Base-by-base conservation (phyloP, 1,140 invertebrate genomes). In the Drosophila eugracilis region DNA sequence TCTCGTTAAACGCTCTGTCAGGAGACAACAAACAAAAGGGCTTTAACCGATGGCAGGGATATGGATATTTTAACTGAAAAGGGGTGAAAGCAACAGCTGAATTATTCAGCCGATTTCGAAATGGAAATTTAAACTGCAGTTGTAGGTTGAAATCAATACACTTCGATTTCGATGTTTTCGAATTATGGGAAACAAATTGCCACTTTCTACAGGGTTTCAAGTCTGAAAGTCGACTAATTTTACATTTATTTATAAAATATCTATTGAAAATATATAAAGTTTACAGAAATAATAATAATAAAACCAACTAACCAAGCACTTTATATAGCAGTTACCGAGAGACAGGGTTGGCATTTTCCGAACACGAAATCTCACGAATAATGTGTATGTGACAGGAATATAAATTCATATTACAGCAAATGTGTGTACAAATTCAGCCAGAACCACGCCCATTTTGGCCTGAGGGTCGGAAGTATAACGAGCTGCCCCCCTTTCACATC, bases 1-100 rank as follows among this genome's bases (percentile, higher is more conserved):
- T 66, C 45, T 59, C 55, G 81, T 85, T 81, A 86, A 76, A 85
- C 74, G 63, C 62, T 75, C 58, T 59, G 81, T 48, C 71, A 53
- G 48, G 30, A 45, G 32, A 75, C 34, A 30, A 39, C 17, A 49
- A 59, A 30, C 41, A 53, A 80, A 84, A 86, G 70, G 77, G 81
- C 73, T 86, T 76, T 55, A 57, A 58, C 71, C 65, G 17, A 57
- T 67, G 49, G 41, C 42, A 50, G 55, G 44, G 37, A 58, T 73
- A 66, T 67, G 22, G 30, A 47, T 67, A 69, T 74, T 57, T 44
- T 19, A 7, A n/a, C 24, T 42, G 36, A 41, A 42, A 42, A 19
- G 15, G 15, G 34, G 19, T 30, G 21, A 47, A 57, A 39, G 72
- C 80, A 86, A 85, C 80, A 77, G 81, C 65, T 84, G 60, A 52